Evolutionary conservation across 2,113 vertebrate genomes (phyloP), one percentile per base, ranked within the genome.

Genomic region (Chiloscyllium plagiosum): DNA sequence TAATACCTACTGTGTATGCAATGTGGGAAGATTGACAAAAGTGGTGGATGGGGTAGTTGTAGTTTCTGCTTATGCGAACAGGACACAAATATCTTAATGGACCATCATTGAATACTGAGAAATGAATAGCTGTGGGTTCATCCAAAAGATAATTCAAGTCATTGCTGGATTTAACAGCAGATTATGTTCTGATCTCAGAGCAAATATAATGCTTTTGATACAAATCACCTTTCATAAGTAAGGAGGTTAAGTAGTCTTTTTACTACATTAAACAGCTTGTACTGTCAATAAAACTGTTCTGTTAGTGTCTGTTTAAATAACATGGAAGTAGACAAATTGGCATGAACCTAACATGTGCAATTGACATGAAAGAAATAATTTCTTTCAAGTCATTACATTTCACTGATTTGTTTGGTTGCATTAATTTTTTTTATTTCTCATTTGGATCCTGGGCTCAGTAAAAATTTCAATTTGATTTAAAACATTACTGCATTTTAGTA

Each of bases 381-480:
- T 83, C 37, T 47, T 83, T 83, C 37, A 83, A 83, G 80, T 19
- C 80, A 65, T 90, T 65, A 90, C 61, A 90, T 90, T 90, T 61
- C 56, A n/a, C 50, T 65, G 37, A 83, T 83, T 83, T 33, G 10
- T 37, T 89, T 90, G 52, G 52, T 56, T 29, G 33, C 52, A 90
- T 90, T 65, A 33, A 56, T 61, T 90, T 29, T 90, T 61, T 65
- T 33, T n/a, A 90, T 29, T 8, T 10, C 5, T 90, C 37, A 5
- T 19, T 90, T 90, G 52, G 52, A 90, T 90, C 12, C 52, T 33
- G 4, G 52, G 87, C 87, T 61, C 29, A 29, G 52, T 5, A 29
- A n/a, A 90, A 17, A 90, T 61, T 65, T 90, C 26, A 61, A 56
- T 90, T 90, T 10, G 19, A 90, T 52, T 19, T 61, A 90, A 56